Conservation (phyloP, 2,113 vertebrate genomes). For the Opisthocomus hoazin region DNA sequence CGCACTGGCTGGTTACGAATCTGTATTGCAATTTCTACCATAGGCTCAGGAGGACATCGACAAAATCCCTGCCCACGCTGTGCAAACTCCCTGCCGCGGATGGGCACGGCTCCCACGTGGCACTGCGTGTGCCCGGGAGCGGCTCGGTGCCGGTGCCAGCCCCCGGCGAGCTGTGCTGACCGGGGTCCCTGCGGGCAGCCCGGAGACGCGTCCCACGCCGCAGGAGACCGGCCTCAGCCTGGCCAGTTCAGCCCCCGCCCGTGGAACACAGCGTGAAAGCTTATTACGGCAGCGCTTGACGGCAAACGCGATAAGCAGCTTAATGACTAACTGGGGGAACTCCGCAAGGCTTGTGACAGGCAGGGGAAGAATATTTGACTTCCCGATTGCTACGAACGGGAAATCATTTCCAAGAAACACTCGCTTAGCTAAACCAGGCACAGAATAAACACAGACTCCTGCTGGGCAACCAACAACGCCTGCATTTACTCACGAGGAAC, state of each 20-base stretch:
- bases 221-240: background rate
- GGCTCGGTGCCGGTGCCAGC: background rate
- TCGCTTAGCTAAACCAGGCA: background rate
- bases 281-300: background rate
- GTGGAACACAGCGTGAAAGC: background rate
- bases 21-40: background rate
- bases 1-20: background rate
- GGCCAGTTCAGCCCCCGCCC: background rate
- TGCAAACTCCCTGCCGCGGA: background rate
- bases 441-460: background rate
- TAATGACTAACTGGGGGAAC: constrained; percentile 25
- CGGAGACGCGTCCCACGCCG: rapidly evolving
- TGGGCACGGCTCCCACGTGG: background rate
- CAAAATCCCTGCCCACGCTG: background rate
- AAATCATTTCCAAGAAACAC: background rate
- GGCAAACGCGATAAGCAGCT: background rate
- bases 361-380: background rate
- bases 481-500: rapidly evolving
- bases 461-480: background rate
- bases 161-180: background rate
- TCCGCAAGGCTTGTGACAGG: background rate
- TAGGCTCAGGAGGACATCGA: background rate
- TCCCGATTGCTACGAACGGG: background rate
- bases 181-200: background rate
- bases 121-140: background rate